Evolutionary conservation across 2,113 vertebrate genomes (phyloP).

Genomic region (Accipiter virgatus): DNA sequence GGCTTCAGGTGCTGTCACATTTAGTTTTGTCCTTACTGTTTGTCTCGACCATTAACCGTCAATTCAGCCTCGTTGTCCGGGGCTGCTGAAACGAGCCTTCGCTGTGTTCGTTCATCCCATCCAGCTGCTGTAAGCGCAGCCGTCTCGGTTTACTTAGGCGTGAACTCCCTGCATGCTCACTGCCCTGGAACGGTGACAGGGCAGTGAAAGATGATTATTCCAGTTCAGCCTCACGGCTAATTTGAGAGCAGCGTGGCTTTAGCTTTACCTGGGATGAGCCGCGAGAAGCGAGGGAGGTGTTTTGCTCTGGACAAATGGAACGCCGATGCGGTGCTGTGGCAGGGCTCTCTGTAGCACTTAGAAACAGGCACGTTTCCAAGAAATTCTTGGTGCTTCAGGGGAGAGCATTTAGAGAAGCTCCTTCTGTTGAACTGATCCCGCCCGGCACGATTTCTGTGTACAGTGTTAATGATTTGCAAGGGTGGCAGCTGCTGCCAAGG

Average conservation of each 20-base stretch:
- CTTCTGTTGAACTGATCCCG: background rate
- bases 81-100: background rate
- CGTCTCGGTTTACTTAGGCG: background rate
- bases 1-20: background rate
- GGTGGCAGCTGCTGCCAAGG: background rate
- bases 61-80: rapidly evolving
- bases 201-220: rapidly evolving
- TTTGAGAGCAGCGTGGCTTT: background rate
- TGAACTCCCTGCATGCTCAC: background rate
- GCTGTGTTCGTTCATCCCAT: rapidly evolving
- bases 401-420: background rate
- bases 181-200: background rate
- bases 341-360: background rate
- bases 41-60: background rate
- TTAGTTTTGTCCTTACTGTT: background rate
- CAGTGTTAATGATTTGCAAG: background rate
- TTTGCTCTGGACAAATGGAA: background rate
- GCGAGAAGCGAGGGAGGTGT: rapidly evolving
- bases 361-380: background rate
- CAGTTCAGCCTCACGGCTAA: background rate
- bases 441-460: rapidly evolving
- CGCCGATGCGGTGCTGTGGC: rapidly evolving
- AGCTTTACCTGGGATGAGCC: rapidly evolving
- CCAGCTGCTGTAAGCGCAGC: background rate
- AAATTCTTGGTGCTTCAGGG: background rate